These are phyloP conservation scores for Tipula lateralis DNA, from an alignment of 2,888 invertebrate genomes.

Conservation along the genomic window DNA sequence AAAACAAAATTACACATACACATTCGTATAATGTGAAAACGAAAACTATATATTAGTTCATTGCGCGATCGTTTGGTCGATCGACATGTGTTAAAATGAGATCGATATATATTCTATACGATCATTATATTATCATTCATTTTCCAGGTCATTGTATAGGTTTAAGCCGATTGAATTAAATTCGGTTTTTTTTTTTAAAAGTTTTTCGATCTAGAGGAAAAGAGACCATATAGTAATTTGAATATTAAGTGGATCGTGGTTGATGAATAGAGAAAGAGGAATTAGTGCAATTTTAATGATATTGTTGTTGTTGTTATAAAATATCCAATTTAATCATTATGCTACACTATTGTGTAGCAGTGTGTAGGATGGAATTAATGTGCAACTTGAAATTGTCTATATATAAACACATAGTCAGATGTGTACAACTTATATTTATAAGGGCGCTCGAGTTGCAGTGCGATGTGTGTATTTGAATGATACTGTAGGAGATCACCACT, in stretches of 20 bases:
- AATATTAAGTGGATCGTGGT: background rate
- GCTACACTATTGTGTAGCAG: background rate
- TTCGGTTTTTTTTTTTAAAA: background rate
- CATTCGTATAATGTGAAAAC: background rate
- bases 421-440: background rate
- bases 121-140: constrained; percentile 19
- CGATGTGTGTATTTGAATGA: too few species aligned
- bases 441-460: too few species aligned
- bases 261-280: background rate
- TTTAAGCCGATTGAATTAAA: background rate
- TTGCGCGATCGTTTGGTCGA: too few species aligned
- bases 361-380: background rate
- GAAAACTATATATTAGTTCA: background rate
- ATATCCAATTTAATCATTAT: background rate
- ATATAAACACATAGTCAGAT: background rate
- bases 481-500: too few species aligned
- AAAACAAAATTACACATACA: background rate
- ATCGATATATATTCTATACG: background rate
- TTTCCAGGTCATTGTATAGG: constrained; percentile 27
- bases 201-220: background rate
- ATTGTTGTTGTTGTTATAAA: background rate
- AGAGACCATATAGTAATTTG: background rate
- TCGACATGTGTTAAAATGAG: background rate
- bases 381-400: background rate
- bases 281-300: constrained; percentile 1